Evolutionary conservation across 64 coral and sea anemone genomes (phyloP).

Genomic region (Catalaphyllia jardinei): DNA sequence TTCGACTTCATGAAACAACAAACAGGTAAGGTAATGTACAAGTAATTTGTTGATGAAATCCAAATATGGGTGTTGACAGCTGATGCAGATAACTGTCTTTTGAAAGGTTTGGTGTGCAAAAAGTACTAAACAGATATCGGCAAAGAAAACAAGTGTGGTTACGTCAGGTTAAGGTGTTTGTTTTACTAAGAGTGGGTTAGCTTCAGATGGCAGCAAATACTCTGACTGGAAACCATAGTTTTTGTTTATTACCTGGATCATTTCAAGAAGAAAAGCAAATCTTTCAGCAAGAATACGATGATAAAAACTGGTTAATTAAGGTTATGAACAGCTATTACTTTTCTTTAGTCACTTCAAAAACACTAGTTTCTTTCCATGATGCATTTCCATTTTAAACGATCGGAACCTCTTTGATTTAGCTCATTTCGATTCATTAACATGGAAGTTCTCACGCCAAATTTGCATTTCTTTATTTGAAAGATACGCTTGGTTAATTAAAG

Average conservation of each 20-base stretch:
- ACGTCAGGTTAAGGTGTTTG: no score
- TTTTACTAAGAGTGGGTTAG: no score
- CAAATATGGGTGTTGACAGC: slow-evolving; percentile 3
- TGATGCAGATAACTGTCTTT: not conserved
- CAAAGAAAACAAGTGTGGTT: no score
- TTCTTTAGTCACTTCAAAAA: not conserved
- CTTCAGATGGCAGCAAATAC: no score
- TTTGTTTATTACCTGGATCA: no score
- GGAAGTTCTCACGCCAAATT: slow-evolving; percentile 54
- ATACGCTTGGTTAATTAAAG: not conserved
- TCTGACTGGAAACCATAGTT: no score
- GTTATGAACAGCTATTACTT: not conserved
- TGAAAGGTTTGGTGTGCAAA: not conserved
- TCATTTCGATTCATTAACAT: slow-evolving; percentile 14
- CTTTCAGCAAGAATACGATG: not conserved
- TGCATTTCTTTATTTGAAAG: slow-evolving; percentile 14
- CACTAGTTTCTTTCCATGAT: not conserved
- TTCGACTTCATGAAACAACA: not conserved
- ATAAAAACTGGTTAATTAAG: not conserved
- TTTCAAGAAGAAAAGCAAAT: no score
- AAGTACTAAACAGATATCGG: not conserved
- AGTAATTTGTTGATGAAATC: not conserved
- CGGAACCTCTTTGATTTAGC: not conserved
- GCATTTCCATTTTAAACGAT: not conserved
- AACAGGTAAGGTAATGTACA: not conserved